These are phyloP conservation scores for Entomyzon cyanotis DNA, from an alignment of 2,113 vertebrate species.

Conservation along the genomic window DNA sequence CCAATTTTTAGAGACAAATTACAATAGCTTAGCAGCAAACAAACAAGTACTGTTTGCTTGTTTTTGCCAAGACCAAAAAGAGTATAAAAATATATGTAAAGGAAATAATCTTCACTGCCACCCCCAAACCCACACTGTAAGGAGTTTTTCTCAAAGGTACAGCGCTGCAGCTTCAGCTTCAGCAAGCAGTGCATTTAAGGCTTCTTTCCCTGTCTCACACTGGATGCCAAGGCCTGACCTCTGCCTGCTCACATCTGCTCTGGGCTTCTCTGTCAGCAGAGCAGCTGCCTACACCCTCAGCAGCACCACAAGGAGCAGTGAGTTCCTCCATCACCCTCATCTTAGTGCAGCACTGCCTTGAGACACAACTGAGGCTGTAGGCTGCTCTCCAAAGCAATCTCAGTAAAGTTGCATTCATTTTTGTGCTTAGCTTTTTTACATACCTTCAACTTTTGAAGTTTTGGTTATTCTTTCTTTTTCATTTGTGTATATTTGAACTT, in stretches of 20 bases:
- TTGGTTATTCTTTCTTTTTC: neutral
- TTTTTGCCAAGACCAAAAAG: neutral
- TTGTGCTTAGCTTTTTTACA: neutral
- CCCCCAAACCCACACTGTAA: neutral
- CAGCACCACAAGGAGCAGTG: neutral
- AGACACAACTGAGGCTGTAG: fast-evolving
- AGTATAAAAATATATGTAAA: neutral
- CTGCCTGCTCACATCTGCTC: neutral
- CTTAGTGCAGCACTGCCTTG: neutral
- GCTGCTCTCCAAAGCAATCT: neutral
- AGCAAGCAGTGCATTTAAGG: neutral
- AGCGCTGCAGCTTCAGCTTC: neutral
- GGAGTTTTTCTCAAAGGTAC: neutral
- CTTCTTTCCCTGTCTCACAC: neutral
- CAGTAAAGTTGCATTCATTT: neutral
- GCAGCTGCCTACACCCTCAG: neutral
- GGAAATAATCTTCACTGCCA: neutral
- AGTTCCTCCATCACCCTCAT: neutral
- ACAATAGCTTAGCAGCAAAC: neutral
- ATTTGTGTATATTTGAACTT: neutral
- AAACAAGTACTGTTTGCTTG: neutral
- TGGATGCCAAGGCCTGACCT: neutral
- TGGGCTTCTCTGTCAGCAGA: neutral
- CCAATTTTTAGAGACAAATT: neutral
- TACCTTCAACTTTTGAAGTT: neutral